Evolutionary conservation across 2,888 invertebrate genomes (phyloP).

Genomic region (Caenorhabditis sinica): DNA sequence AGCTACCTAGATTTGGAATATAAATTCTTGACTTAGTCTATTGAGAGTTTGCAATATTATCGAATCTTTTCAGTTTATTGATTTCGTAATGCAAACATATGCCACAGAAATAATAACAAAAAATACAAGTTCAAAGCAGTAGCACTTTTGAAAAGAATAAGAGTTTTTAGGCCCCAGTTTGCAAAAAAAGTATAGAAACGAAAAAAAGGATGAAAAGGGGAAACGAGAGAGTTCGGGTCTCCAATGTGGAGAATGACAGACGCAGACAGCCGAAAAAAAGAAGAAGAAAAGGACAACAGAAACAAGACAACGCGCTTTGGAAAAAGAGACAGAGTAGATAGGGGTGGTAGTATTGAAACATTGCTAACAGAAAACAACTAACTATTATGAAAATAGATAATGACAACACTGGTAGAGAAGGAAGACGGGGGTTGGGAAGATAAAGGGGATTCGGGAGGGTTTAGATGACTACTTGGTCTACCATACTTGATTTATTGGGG

Average conservation of each 20-base stretch:
- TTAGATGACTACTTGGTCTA: background rate
- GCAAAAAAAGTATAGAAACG: slow-evolving; percentile 1
- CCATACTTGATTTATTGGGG: too few species aligned
- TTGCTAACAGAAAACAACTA: slow-evolving; percentile 9
- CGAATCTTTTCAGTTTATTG: background rate
- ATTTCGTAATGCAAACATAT: background rate
- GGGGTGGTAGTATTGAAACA: background rate
- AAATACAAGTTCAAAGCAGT: slow-evolving; percentile 18
- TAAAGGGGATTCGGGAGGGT: background rate
- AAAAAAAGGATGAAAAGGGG: background rate
- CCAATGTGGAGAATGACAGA: slow-evolving; percentile 24
- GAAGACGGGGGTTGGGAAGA: background rate
- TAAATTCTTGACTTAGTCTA: background rate
- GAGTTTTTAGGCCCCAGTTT: slow-evolving; percentile 1
- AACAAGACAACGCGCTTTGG: slow-evolving; percentile 39
- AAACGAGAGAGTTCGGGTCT: slow-evolving; percentile 3
- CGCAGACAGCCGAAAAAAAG: slow-evolving; percentile 4
- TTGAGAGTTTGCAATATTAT: background rate
- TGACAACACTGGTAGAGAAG: slow-evolving; percentile 3
- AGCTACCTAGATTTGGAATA: background rate
- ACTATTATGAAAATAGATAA: background rate
- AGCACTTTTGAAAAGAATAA: slow-evolving; percentile 4
- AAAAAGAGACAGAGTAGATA: background rate
- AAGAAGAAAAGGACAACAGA: slow-evolving; percentile 6
- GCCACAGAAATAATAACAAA: too few species aligned